phyloP scores from a whole-genome alignment of 2,113 vertebrate genomes.

The Egretta garzetta region DNA sequence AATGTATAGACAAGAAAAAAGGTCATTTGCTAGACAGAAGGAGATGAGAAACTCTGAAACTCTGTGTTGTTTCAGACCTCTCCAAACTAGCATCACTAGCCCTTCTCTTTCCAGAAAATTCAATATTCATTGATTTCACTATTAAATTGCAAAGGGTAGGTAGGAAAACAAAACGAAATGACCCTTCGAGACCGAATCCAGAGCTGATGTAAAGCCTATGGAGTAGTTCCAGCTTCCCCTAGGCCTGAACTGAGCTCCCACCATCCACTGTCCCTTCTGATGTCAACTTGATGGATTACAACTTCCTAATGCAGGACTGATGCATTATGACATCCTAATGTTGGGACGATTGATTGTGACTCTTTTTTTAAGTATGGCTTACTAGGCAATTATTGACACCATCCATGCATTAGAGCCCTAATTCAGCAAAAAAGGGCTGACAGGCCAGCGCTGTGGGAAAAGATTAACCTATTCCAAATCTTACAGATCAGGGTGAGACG shows the following conservation, averaged over 20 bases:
- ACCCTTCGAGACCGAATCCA: neutral
- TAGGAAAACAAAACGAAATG: neutral
- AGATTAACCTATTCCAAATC: slow-evolving; percentile 61
- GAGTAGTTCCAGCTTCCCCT: neutral
- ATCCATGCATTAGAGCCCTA: slow-evolving; percentile 35
- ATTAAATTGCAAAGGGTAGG: neutral
- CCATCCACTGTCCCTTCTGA: slow-evolving; percentile 34
- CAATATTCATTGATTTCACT: neutral
- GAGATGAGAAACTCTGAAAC: neutral
- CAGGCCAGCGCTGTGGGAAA: neutral
- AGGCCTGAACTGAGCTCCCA: slow-evolving; percentile 3
- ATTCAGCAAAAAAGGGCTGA: slow-evolving; percentile 51
- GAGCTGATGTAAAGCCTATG: neutral
- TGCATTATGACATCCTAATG: slow-evolving; percentile 66
- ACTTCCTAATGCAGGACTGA: slow-evolving; percentile 57
- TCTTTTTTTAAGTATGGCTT: slow-evolving; percentile 65
- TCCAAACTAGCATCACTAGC: neutral
- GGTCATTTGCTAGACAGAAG: neutral
- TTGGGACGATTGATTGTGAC: slow-evolving; percentile 67
- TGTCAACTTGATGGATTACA: slow-evolving; percentile 57
- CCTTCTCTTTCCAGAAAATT: neutral
- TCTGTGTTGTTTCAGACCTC: neutral
- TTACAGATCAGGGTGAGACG: slow-evolving; percentile 40
- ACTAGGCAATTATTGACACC: slow-evolving; percentile 59
- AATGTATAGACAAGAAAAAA: neutral